A percentile compares a stretch with the other conserved stretches of the same genome.
phyloP scores from a whole-genome alignment of 2,113 vertebrate genomes.

The Dolichallabes microphthalmus region DNA sequence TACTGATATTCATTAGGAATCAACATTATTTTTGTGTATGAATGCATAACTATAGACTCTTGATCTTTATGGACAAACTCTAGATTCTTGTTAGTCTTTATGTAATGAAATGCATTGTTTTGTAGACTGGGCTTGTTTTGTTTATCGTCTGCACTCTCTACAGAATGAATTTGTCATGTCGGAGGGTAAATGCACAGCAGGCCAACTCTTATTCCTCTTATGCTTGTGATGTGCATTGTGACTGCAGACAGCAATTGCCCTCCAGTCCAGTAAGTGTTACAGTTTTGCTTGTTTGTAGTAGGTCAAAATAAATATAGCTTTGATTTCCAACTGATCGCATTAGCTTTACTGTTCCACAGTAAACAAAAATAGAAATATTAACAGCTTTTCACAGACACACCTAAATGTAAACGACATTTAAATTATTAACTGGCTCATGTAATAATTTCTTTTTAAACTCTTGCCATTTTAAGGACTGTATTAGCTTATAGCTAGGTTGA shows the following conservation, averaged over 20 bases:
- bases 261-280: background rate
- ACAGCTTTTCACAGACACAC: background rate
- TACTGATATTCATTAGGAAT: background rate
- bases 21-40: background rate
- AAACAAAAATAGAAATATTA: background rate
- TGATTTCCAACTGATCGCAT: background rate
- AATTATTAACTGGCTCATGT: background rate
- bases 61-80: no score
- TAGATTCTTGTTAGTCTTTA: background rate
- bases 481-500: background rate
- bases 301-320: conserved; percentile 6
- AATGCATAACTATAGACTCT: background rate
- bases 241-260: background rate
- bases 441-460: background rate
- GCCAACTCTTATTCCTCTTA: no score
- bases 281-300: background rate
- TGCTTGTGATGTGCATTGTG: background rate
- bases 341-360: background rate
- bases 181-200: background rate
- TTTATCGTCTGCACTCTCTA: background rate
- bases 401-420: background rate
- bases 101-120: background rate
- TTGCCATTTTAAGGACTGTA: background rate
- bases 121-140: background rate
- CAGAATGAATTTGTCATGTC: background rate